Conservation (phyloP, 2,888 invertebrate genomes). For the Trissolcus japonicus region DNA sequence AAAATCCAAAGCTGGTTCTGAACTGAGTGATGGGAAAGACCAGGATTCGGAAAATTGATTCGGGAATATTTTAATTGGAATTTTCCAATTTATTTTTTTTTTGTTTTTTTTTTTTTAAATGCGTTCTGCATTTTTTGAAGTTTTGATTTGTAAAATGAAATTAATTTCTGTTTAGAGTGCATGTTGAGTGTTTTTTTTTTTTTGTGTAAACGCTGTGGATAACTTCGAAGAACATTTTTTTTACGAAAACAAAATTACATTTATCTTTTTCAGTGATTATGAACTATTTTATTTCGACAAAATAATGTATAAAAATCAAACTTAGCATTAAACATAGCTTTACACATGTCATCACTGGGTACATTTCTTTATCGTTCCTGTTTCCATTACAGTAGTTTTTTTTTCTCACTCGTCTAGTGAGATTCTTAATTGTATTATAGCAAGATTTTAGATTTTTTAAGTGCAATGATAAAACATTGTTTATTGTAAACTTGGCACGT, state of each 20-base stretch:
- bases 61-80: background rate
- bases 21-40: conserved; percentile 58
- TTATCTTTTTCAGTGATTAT: conserved; percentile 6
- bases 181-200: conserved; percentile 4
- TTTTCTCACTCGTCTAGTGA: no score
- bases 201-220: background rate
- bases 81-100: background rate
- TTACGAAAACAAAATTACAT: background rate
- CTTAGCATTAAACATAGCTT: conserved; percentile 45
- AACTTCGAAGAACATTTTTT: background rate
- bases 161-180: background rate
- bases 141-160: background rate
- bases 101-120: conserved; percentile 1
- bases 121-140: background rate
- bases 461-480: background rate
- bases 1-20: conserved; percentile 58
- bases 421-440: background rate
- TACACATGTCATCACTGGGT: conserved; percentile 19
- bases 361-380: background rate
- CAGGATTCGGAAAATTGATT: conserved; percentile 53
- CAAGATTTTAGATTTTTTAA: background rate
- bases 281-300: conserved; percentile 22
- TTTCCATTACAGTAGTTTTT: background rate
- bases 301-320: conserved; percentile 38
- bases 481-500: background rate